Percentiles rank a stretch among this genome's conserved stretches.
These are phyloP conservation scores for Pinna nobilis DNA, from an alignment of 1,140 invertebrate genomes.

Conservation along the genomic window DNA sequence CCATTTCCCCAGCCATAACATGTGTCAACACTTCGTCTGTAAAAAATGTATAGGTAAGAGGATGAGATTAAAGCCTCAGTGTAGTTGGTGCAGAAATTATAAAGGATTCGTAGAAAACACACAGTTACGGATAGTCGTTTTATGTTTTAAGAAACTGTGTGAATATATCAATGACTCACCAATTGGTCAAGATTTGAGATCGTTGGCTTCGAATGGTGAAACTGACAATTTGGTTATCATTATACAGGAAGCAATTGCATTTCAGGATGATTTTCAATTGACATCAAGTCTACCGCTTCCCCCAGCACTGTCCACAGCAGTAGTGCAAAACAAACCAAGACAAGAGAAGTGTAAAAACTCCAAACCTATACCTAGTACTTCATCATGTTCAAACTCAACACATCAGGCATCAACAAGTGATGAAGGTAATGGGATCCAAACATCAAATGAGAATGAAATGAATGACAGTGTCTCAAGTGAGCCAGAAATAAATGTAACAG, in stretches of 20 bases:
- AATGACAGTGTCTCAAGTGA: not conserved
- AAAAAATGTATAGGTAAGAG: conserved; percentile 85
- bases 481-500: conserved; percentile 15
- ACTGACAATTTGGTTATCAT: conserved; percentile 82
- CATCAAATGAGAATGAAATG: not conserved
- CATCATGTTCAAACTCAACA: too few relatives aligned
- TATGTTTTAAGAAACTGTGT: conserved; percentile 92
- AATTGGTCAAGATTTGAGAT: conserved; percentile 73
- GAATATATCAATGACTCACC: conserved; percentile 85
- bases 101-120: conserved; percentile 89
- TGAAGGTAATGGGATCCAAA: too few relatives aligned
- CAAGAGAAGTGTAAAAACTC: not conserved
- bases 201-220: conserved; percentile 75
- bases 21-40: conserved; percentile 93
- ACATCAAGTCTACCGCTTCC: conserved; percentile 74
- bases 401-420: too few relatives aligned
- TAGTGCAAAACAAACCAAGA: conserved; percentile 17
- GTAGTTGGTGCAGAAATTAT: conserved; percentile 90
- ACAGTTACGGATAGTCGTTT: conserved; percentile 85
- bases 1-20: conserved; percentile 85
- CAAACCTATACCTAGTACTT: not conserved
- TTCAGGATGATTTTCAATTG: conserved; percentile 85
- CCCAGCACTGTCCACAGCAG: not conserved
- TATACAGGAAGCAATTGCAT: conserved; percentile 86
- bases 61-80: conserved; percentile 88